phyloP scores from a whole-genome alignment of 2,888 invertebrate species.

The Oligia latruncula region DNA sequence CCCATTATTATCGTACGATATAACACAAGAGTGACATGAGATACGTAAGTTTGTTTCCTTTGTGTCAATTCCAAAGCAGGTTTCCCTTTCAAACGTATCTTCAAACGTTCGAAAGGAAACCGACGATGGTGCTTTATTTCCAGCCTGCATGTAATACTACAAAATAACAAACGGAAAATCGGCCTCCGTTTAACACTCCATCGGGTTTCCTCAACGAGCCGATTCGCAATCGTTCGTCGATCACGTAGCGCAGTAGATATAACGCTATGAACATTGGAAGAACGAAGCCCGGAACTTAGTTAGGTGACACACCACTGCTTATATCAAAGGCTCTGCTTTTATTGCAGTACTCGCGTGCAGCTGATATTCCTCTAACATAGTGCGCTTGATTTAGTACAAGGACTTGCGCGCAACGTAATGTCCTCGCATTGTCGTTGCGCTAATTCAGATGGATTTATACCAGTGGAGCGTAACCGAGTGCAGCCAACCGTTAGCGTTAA shows the following conservation, averaged over 20 bases:
- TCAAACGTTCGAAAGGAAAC: constrained; percentile 27
- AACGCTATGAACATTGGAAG: constrained; percentile 28
- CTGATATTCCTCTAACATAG: constrained; percentile 69
- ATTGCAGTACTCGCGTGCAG: constrained; percentile 61
- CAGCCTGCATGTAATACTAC: constrained; percentile 38
- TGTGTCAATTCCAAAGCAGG: constrained; percentile 30
- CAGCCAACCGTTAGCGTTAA: constrained; percentile 72
- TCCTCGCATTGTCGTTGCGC: constrained; percentile 77
- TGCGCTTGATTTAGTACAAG: constrained; percentile 80
- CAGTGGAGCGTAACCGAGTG: constrained; percentile 72
- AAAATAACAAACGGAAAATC: constrained; percentile 42
- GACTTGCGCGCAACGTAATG: constrained; percentile 76
- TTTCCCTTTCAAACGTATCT: constrained; percentile 25
- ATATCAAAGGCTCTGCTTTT: constrained; percentile 54
- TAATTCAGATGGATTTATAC: constrained; percentile 83
- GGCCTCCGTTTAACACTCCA: constrained; percentile 49
- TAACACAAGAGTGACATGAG: constrained; percentile 12
- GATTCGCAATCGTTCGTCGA: constrained; percentile 41
- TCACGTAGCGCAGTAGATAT: constrained; percentile 36
- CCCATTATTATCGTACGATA: not conserved
- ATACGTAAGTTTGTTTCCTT: constrained; percentile 15
- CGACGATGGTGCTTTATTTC: constrained; percentile 18
- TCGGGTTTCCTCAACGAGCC: constrained; percentile 33
- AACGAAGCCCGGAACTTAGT: constrained; percentile 39
- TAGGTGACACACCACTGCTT: constrained; percentile 45